These are phyloP conservation scores for Biston stratarius DNA, from an alignment of 2,888 invertebrate genomes.

Conservation along the genomic window DNA sequence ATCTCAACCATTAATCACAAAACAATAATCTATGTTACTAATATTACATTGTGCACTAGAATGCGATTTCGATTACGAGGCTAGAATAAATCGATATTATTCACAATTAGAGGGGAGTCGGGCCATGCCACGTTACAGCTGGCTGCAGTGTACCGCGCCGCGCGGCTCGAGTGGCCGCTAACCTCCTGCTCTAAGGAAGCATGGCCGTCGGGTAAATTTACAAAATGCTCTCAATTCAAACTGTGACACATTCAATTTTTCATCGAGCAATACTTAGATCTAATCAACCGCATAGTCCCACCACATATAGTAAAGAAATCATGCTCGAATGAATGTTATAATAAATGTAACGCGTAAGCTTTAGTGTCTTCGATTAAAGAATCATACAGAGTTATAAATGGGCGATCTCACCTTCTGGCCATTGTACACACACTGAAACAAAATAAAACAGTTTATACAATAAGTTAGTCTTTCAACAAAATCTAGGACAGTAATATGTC, in stretches of 20 bases:
- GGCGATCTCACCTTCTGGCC: constrained; percentile 93
- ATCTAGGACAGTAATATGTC: constrained; percentile 56
- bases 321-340: constrained; percentile 83
- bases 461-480: constrained; percentile 19
- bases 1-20: constrained; percentile 60
- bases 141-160: constrained; percentile 43
- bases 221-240: constrained; percentile 69
- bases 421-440: constrained; percentile 96
- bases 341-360: constrained; percentile 78
- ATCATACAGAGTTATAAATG: constrained; percentile 54
- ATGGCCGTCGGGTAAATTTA: constrained; percentile 66
- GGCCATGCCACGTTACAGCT: constrained; percentile 73
- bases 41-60: constrained; percentile 61
- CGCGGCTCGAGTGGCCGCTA: constrained; percentile 38
- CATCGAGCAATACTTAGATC: constrained; percentile 70
- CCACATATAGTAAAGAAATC: constrained; percentile 74
- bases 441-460: constrained; percentile 60
- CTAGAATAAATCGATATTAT: constrained; percentile 60
- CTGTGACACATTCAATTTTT: constrained; percentile 68
- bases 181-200: constrained; percentile 70
- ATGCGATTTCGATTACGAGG: constrained; percentile 61
- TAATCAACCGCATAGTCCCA: constrained; percentile 77
- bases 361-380: constrained; percentile 62
- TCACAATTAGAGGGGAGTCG: constrained; percentile 63
- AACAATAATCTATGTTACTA: constrained; percentile 64